Conservation (phyloP, 1,140 invertebrate species). For the Drosophila lacertosa region DNA sequence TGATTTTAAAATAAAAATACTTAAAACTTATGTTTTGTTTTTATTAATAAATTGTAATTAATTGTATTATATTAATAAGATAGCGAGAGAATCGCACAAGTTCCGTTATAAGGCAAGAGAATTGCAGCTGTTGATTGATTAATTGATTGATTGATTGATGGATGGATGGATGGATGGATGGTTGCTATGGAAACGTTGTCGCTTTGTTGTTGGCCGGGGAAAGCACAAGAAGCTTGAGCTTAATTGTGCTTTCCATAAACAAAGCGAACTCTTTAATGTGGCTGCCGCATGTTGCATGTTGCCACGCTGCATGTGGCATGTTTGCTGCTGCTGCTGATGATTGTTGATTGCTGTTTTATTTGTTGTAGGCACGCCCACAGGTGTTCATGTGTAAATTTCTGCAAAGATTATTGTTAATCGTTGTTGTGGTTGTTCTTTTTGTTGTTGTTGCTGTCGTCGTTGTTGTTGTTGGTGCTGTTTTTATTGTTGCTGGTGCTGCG, state of each 20-base stretch:
- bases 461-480: slow-evolving; percentile 30
- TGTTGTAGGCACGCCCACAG: slow-evolving; percentile 74
- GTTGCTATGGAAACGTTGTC: slow-evolving; percentile 32
- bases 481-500: slow-evolving; percentile 63
- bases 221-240: slow-evolving; percentile 74
- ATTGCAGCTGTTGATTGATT: slow-evolving; percentile 62
- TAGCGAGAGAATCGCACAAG: slow-evolving; percentile 49
- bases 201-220: slow-evolving; percentile 33
- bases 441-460: slow-evolving; percentile 47
- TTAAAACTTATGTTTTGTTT: slow-evolving; percentile 60
- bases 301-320: slow-evolving; percentile 9
- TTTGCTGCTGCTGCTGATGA: too few relatives aligned
- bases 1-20: slow-evolving; percentile 78
- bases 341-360: slow-evolving; percentile 35
- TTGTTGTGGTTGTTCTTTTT: slow-evolving; percentile 47
- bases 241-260: slow-evolving; percentile 70
- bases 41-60: slow-evolving; percentile 73
- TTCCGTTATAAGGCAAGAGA: slow-evolving; percentile 71
- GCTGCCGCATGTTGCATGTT: slow-evolving; percentile 27
- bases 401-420: slow-evolving; percentile 60
- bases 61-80: slow-evolving; percentile 66
- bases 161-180: slow-evolving; percentile 23
- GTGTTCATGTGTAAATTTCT: slow-evolving; percentile 78
- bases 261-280: slow-evolving; percentile 24
- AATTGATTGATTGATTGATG: slow-evolving; percentile 28